Evolutionary conservation across 2,797 vertebrate genomes (phyloP), one percentile per base, ranked within the genome.

Genomic region (Phoebastria nigripes): DNA sequence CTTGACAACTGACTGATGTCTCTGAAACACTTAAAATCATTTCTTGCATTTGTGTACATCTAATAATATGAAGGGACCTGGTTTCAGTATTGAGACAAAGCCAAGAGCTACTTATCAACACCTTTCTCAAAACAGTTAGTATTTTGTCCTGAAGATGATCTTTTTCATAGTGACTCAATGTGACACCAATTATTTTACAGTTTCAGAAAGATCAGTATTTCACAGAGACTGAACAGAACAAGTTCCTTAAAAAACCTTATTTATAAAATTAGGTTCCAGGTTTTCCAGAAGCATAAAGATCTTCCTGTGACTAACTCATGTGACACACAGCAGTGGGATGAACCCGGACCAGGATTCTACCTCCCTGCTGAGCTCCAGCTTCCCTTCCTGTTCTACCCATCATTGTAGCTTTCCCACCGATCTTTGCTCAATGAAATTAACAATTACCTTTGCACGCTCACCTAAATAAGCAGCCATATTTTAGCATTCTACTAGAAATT

Each of bases 231-330:
- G 12, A 89, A 82, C 2, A 51, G 58, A 90, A 62, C 35, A 92
- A 71, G 29, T 71, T 91, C 52, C 47, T 56, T 74, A 18, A 87
- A 33, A 83, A 85, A 87, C 3, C 3, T 71, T 20, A 28, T 24
- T 71, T 56, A 74, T 37, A 91, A 89, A 81, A 58, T 42, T 33
- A 51, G 6, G 56, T 73, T 47, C 29, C 35, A 59, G 12, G 33
- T 80, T 71, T 96, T 85, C 65, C 70, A 92, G 59, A 87, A 84
- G 19, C 41, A 56, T 28, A 19, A 85, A 89, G 31, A 76, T 51
- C 28, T 85, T 87, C 47, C 37, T 76, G 28, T 39, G 29, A 81
- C 25, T 72, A 85, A 83, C 16, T n/a, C 39, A 33, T 4, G 35
- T 44, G 46, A 87, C 52, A 72, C 10, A 70, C 12, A 81, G 39